Evolutionary conservation across 1,140 invertebrate species (phyloP).

Genomic region (Zaprionus gabonicus): DNA sequence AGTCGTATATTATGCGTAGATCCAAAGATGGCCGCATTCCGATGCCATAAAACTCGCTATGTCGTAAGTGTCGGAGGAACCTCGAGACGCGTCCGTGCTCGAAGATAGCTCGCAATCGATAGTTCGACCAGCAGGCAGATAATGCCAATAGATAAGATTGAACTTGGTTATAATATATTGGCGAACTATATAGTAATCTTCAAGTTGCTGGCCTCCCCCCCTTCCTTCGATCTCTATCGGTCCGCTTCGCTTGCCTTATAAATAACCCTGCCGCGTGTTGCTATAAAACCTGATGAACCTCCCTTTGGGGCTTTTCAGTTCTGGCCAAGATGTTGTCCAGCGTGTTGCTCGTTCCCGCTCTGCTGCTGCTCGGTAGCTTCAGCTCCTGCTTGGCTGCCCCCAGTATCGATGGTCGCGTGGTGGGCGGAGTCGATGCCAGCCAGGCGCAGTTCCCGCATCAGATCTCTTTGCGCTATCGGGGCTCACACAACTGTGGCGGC

Average conservation of each 20-base stretch:
- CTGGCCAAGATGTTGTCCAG: not conserved
- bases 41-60: not conserved
- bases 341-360: not conserved
- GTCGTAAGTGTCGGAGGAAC: not conserved
- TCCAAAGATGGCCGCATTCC: not conserved
- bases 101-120: not conserved
- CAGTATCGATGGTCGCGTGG: constrained; percentile 70
- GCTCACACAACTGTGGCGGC: constrained; percentile 86
- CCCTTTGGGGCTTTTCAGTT: not conserved
- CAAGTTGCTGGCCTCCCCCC: not conserved
- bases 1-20: not conserved
- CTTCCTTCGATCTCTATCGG: not conserved
- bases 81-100: not conserved
- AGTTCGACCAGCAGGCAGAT: not conserved
- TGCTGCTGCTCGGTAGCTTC: constrained; percentile 3
- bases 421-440: constrained; percentile 84
- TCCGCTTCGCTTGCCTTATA: not conserved
- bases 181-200: not conserved
- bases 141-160: constrained; percentile 6
- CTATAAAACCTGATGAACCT: not conserved
- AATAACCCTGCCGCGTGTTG: not conserved
- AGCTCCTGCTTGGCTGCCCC: constrained; percentile 41
- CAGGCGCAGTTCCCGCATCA: constrained; percentile 85
- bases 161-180: not conserved
- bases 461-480: constrained; percentile 82